Percentiles rank a stretch among this genome's conserved stretches.
These are phyloP conservation scores for Heteromyza rotundicornis DNA, from an alignment of 2,888 invertebrate genomes.

Conservation along the genomic window DNA sequence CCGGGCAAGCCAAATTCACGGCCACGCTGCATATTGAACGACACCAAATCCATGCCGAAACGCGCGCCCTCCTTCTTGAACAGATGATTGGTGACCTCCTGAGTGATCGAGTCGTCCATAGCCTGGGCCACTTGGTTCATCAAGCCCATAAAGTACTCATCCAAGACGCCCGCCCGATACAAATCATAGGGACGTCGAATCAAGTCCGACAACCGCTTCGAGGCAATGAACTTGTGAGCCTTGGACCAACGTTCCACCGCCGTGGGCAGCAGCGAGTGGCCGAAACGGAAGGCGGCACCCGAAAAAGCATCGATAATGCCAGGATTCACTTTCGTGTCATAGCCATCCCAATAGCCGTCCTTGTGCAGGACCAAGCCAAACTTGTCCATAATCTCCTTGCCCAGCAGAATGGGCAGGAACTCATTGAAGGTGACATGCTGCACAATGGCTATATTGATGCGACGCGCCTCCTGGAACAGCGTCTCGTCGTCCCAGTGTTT, in stretches of 20 bases:
- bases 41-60: constrained; percentile 88
- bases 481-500: constrained; percentile 95
- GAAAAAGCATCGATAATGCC: constrained; percentile 88
- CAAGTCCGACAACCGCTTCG: constrained; percentile 84
- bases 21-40: constrained; percentile 92
- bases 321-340: constrained; percentile 84
- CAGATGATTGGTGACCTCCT: constrained; percentile 88
- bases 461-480: constrained; percentile 83
- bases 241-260: constrained; percentile 94
- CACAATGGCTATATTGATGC: constrained; percentile 84
- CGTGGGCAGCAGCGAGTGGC: constrained; percentile 87
- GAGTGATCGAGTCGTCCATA: constrained; percentile 93
- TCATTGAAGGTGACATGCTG: constrained; percentile 92
- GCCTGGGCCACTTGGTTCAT: constrained; percentile 95
- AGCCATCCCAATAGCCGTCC: constrained; percentile 69
- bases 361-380: constrained; percentile 84
- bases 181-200: constrained; percentile 89
- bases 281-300: constrained; percentile 91
- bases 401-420: constrained; percentile 85
- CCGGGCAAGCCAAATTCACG: constrained; percentile 91
- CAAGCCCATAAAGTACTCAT: constrained; percentile 90
- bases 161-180: constrained; percentile 87
- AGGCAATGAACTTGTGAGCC: constrained; percentile 92
- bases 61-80: constrained; percentile 78
- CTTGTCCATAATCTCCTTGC: constrained; percentile 91